A percentile compares a stretch with the other conserved stretches of the same genome.
phyloP scores from a whole-genome alignment of 2,113 vertebrate species.

The Semnornis frantzii region DNA sequence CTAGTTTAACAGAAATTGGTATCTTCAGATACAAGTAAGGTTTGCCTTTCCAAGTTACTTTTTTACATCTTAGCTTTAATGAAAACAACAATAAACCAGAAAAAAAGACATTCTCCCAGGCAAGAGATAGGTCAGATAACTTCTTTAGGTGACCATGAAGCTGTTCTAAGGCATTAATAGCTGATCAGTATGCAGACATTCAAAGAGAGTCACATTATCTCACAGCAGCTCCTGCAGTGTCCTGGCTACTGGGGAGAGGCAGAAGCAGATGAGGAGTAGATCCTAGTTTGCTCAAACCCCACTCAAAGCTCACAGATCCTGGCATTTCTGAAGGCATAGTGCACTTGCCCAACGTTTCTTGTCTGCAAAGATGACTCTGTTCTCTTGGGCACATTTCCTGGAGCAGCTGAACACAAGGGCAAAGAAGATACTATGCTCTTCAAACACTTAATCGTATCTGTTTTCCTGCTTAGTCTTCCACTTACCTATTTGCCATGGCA shows the following conservation, averaged over 20 bases:
- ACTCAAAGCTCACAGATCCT: not conserved
- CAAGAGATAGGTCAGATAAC: not conserved
- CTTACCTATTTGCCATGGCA: not conserved
- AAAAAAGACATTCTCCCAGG: not conserved
- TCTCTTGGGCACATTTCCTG: not conserved
- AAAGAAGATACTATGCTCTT: not conserved
- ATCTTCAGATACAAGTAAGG: not conserved
- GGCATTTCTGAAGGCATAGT: not conserved
- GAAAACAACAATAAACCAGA: not conserved
- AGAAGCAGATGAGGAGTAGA: not conserved
- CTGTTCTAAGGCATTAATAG: not conserved
- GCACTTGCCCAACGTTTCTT: not conserved
- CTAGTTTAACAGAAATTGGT: not conserved
- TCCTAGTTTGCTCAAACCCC: not conserved
- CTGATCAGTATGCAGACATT: not conserved
- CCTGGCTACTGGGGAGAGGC: not conserved
- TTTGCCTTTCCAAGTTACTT: not conserved
- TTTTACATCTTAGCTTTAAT: not conserved
- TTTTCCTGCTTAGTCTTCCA: constrained; percentile 12
- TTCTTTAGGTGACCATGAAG: not conserved
- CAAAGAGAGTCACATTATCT: not conserved
- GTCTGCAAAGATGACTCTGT: not conserved
- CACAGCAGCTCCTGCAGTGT: not conserved
- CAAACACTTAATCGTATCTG: not conserved
- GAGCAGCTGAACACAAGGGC: not conserved